These are phyloP conservation scores for Gorsachius magnificus DNA, from an alignment of 2,797 vertebrate species.

Conservation along the genomic window DNA sequence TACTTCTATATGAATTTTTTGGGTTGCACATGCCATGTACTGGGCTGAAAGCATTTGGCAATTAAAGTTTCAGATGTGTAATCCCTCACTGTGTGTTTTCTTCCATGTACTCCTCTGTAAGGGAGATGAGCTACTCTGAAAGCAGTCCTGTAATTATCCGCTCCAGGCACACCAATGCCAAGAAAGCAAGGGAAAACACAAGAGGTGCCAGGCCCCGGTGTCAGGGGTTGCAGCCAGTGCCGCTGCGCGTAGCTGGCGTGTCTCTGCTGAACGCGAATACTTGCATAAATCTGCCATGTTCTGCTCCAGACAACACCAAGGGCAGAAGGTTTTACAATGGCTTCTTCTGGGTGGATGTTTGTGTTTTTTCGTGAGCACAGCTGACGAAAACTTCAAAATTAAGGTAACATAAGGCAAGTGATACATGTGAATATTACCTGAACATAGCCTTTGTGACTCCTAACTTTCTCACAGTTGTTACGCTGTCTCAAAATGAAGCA, in stretches of 20 bases:
- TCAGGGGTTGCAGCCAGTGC: neutral
- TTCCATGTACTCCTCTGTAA: neutral
- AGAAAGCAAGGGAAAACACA: neutral
- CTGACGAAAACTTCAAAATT: neutral
- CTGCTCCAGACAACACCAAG: neutral
- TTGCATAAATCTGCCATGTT: neutral
- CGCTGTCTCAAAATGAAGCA: neutral
- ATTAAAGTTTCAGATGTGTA: neutral
- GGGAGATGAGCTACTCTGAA: neutral
- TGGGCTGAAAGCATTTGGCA: neutral
- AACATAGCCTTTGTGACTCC: neutral
- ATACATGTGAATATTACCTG: fast-evolving
- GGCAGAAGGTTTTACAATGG: neutral
- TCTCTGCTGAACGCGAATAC: neutral
- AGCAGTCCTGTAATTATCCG: neutral
- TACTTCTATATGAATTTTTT: neutral
- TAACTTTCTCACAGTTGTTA: neutral
- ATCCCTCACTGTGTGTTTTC: neutral
- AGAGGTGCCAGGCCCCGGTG: neutral
- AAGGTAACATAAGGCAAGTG: fast-evolving
- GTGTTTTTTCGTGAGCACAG: neutral
- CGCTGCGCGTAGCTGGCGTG: fast-evolving
- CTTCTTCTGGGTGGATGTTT: neutral
- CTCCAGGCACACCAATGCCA: neutral
- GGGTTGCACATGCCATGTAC: neutral